Evolutionary conservation across 1,140 invertebrate genomes (phyloP).

Genomic region (Zaprionus ghesquierei): DNA sequence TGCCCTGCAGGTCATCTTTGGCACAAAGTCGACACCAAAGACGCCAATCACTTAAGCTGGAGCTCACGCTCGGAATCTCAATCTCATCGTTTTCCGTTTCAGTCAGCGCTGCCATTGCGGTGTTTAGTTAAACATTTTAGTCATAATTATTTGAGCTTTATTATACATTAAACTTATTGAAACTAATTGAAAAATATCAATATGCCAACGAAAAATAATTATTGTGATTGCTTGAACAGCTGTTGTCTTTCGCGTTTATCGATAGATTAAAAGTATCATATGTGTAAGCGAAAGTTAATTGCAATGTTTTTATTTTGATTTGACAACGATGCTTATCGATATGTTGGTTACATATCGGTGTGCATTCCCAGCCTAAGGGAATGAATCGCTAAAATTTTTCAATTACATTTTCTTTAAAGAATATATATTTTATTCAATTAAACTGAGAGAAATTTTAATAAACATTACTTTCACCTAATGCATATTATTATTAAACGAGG

Average conservation of each 20-base stretch:
- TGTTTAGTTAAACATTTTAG: constrained; percentile 1
- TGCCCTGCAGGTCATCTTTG: constrained; percentile 60
- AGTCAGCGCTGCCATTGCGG: constrained; percentile 33
- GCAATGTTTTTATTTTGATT: too few species aligned
- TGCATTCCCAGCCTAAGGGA: background rate
- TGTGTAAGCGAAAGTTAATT: background rate
- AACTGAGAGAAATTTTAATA: too few species aligned
- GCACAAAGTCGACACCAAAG: constrained; percentile 79
- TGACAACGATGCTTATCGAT: background rate
- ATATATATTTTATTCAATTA: background rate
- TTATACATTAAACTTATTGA: background rate
- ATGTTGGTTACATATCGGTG: background rate
- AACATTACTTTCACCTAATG: too few species aligned
- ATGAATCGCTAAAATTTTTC: background rate
- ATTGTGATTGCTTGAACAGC: constrained; percentile 20
- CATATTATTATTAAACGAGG: too few species aligned
- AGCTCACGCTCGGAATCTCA: background rate
- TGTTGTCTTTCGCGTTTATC: constrained; percentile 6
- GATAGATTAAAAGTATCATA: background rate
- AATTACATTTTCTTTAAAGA: background rate
- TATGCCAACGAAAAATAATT: constrained; percentile 11
- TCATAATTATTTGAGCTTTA: background rate
- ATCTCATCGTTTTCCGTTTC: background rate
- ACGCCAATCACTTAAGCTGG: constrained; percentile 36
- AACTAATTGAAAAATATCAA: constrained; percentile 3